Conservation (phyloP, 2,113 vertebrate genomes). For the Cromileptes altivelis region DNA sequence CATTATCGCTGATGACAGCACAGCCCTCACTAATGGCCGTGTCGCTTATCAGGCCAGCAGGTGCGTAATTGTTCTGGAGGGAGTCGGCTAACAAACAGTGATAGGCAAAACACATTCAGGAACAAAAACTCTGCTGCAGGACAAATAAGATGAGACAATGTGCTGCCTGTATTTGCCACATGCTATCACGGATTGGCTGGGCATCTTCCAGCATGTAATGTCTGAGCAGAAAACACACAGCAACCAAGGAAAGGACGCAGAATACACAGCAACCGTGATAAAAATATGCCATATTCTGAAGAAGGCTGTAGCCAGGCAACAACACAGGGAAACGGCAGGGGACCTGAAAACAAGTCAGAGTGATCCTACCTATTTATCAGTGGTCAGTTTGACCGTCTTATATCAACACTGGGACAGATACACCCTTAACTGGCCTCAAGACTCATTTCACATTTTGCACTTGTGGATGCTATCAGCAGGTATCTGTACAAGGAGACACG, state of each 20-base stretch:
- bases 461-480: background rate
- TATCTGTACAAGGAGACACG: background rate
- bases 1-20: conserved; percentile 45
- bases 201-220: conserved; percentile 24
- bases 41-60: conserved; percentile 60
- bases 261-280: conserved; percentile 38
- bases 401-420: conserved; percentile 17
- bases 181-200: conserved; percentile 8
- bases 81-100: conserved; percentile 33
- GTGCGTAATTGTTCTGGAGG: conserved; percentile 47
- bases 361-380: conserved; percentile 30
- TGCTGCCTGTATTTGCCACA: conserved; percentile 20
- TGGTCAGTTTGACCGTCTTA: background rate
- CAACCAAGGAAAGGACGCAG: background rate
- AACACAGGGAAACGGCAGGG: conserved; percentile 35
- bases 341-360: conserved; percentile 38
- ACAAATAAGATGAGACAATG: conserved; percentile 56
- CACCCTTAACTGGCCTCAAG: conserved; percentile 17
- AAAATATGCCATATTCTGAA: conserved; percentile 44
- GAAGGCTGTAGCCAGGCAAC: conserved; percentile 65
- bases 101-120: conserved; percentile 27
- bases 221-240: background rate
- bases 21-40: conserved; percentile 21
- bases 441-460: conserved; percentile 5
- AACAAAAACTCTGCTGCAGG: conserved; percentile 24